A percentile compares a stretch with the other conserved stretches of the same genome.
Conservation (phyloP, 2,113 vertebrate species). For the Apodemus speciosus region DNA sequence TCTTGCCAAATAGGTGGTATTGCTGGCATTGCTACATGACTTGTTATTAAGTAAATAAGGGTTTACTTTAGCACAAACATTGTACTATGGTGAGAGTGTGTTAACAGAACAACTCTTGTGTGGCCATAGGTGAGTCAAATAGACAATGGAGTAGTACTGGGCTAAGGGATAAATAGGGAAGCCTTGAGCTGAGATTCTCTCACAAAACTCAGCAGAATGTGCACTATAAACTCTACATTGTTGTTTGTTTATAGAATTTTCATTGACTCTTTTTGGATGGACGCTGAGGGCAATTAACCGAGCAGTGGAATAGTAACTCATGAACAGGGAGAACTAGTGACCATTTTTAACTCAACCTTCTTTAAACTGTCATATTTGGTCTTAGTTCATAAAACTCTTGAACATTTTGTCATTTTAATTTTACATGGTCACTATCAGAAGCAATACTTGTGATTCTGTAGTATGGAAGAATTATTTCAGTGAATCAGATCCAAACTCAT, state of each 20-base stretch:
- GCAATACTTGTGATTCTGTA: neutral
- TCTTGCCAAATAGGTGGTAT: neutral
- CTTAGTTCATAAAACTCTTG: neutral
- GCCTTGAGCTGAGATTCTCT: neutral
- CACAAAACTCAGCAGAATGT: neutral
- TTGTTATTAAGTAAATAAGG: neutral
- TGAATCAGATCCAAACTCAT: neutral
- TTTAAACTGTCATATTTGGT: constrained; percentile 35
- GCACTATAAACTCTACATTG: neutral
- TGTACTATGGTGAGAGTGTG: neutral
- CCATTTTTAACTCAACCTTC: neutral
- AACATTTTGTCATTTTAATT: neutral
- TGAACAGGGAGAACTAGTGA: neutral
- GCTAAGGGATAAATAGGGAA: neutral
- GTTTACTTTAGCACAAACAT: neutral
- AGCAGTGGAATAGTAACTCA: neutral
- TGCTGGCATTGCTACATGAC: neutral
- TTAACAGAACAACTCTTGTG: neutral
- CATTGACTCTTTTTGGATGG: neutral
- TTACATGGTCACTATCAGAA: neutral
- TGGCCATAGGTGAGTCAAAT: neutral
- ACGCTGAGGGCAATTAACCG: neutral
- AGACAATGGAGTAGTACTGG: neutral
- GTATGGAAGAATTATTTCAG: neutral
- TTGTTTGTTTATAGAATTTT: neutral